Evolutionary conservation across 64 coral and sea anemone genomes (phyloP).

Genomic region (Pachyseris speciosa): DNA sequence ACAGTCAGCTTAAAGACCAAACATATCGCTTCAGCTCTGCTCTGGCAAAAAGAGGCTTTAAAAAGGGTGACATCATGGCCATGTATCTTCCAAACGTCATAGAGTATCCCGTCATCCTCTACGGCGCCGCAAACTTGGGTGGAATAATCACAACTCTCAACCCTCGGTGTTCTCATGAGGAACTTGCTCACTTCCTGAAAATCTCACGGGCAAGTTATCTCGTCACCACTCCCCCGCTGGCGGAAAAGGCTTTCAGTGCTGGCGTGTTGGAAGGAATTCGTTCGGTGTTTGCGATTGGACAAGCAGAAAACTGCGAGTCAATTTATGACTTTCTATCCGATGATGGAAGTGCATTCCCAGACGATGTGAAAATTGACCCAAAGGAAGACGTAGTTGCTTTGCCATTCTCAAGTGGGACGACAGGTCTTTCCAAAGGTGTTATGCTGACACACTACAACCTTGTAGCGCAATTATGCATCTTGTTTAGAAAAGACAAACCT

Average conservation of each 20-base stretch:
- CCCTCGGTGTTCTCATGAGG: slow-evolving; percentile 40
- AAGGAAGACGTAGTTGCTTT: slow-evolving; percentile 66
- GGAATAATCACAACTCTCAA: slow-evolving; percentile 54
- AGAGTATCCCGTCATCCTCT: slow-evolving; percentile 58
- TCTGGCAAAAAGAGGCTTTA: slow-evolving; percentile 46
- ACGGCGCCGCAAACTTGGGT: slow-evolving; percentile 35
- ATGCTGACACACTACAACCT: slow-evolving; percentile 66
- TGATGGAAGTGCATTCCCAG: slow-evolving; percentile 72
- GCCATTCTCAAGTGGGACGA: slow-evolving; percentile 92
- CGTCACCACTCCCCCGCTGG: slow-evolving; percentile 52
- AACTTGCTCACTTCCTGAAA: slow-evolving; percentile 33
- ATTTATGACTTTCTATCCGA: slow-evolving; percentile 63
- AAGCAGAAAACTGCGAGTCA: slow-evolving; percentile 51
- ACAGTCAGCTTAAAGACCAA: slow-evolving; percentile 30
- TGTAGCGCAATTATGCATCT: slow-evolving; percentile 24
- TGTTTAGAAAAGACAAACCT: not conserved
- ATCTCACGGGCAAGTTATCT: slow-evolving; percentile 18
- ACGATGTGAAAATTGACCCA: slow-evolving; percentile 58
- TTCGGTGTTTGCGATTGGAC: slow-evolving; percentile 65
- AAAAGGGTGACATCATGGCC: slow-evolving; percentile 57
- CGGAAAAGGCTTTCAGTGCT: slow-evolving; percentile 37
- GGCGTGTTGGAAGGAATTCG: slow-evolving; percentile 8
- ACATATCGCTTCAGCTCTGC: slow-evolving; percentile 36
- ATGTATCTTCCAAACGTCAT: slow-evolving; percentile 57
- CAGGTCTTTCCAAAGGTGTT: slow-evolving; percentile 86